phyloP scores from a whole-genome alignment of 1,140 invertebrate species.

The Drosophila carrolli region DNA sequence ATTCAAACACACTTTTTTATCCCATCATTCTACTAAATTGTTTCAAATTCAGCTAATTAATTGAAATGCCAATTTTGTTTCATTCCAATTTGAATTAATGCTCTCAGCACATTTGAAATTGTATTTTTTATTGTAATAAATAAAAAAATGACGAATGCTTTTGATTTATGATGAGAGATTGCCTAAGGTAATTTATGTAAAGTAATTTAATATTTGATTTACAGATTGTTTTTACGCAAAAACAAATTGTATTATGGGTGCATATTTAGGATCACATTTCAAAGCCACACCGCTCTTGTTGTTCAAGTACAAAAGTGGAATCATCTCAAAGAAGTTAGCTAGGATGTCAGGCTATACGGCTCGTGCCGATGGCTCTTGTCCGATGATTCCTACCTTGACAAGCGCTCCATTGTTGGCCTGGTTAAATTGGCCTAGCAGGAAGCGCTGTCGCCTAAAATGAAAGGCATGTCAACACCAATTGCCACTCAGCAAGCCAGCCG shows the following conservation, averaged over 20 bases:
- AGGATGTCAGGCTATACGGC: too few species aligned
- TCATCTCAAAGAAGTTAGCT: too few species aligned
- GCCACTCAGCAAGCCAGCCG: conserved; percentile 31
- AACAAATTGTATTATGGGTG: too few species aligned
- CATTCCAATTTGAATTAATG: neutral
- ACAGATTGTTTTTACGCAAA: neutral
- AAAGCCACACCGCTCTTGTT: neutral
- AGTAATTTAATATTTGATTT: conserved; percentile 4
- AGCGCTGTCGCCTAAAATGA: conserved; percentile 66
- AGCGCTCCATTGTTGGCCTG: conserved; percentile 88
- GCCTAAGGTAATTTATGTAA: neutral
- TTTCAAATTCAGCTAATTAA: neutral
- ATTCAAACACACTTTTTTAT: neutral
- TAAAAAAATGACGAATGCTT: conserved; percentile 1
- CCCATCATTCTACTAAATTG: neutral
- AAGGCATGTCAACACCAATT: conserved; percentile 49
- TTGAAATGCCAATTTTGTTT: conserved; percentile 4
- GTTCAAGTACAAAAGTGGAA: too few species aligned
- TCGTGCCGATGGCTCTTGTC: too few species aligned
- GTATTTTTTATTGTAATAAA: conserved; percentile 1
- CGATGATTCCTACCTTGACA: conserved; percentile 87
- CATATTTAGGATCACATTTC: neutral
- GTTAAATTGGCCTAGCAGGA: conserved; percentile 86
- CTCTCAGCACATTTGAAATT: neutral
- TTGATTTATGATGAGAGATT: neutral